Evolutionary conservation across 2,888 invertebrate genomes (phyloP).

Genomic region (Toxonevra muliebris): DNA sequence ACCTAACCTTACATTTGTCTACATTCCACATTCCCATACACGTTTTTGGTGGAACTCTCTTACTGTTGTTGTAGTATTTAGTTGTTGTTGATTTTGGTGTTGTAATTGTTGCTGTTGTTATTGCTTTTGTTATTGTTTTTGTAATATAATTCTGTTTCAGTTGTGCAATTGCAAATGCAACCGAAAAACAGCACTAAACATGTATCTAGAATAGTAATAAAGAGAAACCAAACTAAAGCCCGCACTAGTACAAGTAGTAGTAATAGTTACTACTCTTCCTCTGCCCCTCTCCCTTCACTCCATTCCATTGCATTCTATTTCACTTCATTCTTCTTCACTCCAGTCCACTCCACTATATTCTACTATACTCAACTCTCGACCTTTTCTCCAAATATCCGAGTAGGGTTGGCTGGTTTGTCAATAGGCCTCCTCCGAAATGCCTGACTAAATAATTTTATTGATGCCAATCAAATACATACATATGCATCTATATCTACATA

Average conservation of each 20-base stretch:
- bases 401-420: background rate
- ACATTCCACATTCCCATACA: conserved; percentile 24
- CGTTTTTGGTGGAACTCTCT: too few relatives aligned
- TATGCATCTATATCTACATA: too few relatives aligned
- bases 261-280: background rate
- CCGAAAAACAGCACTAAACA: conserved; percentile 16
- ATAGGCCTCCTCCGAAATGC: conserved; percentile 3
- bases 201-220: conserved; percentile 17
- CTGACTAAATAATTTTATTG: conserved; percentile 22
- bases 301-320: too few relatives aligned
- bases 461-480: conserved; percentile 6
- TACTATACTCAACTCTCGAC: too few relatives aligned
- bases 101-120: conserved; percentile 21
- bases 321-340: too few relatives aligned
- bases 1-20: background rate
- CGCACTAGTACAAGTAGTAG: background rate
- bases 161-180: conserved; percentile 33
- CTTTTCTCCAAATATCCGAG: too few relatives aligned
- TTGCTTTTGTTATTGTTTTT: conserved; percentile 21
- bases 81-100: conserved; percentile 16
- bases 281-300: background rate
- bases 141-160: conserved; percentile 34
- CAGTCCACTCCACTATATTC: too few relatives aligned
- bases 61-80: too few relatives aligned
- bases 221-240: background rate